These are phyloP conservation scores for Kuschelorhynchus macadamiae DNA, from an alignment of 2,888 invertebrate species.

Conservation along the genomic window DNA sequence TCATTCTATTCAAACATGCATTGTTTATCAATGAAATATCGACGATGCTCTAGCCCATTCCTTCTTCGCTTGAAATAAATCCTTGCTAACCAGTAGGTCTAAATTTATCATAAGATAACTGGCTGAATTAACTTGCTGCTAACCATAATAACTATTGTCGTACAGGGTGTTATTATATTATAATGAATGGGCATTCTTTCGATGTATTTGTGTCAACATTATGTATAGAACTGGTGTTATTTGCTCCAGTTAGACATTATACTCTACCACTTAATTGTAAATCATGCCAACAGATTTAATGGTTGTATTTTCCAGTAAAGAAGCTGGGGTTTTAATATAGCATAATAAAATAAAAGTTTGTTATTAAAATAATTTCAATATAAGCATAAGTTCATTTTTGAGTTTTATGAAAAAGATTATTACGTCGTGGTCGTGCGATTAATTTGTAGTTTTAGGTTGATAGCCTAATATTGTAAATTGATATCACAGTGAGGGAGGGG, in stretches of 20 bases:
- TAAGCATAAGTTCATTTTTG: too few relatives aligned
- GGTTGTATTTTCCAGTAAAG: too few relatives aligned
- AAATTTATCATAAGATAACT: conserved; percentile 25
- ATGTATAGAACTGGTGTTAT: conserved; percentile 2
- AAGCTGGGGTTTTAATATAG: neutral
- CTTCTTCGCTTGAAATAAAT: neutral
- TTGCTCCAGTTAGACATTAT: conserved; percentile 10
- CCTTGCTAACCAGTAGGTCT: conserved; percentile 26
- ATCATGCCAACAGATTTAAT: neutral
- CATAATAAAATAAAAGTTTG: neutral
- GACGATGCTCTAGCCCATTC: conserved; percentile 4
- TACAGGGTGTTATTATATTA: conserved; percentile 27
- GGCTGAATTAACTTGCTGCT: conserved; percentile 17
- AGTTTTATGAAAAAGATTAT: too few relatives aligned
- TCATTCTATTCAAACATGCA: too few relatives aligned
- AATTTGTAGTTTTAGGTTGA: too few relatives aligned
- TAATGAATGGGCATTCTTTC: conserved; percentile 27
- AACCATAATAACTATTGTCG: conserved; percentile 29
- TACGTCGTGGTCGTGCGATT: too few relatives aligned
- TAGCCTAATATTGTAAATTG: too few relatives aligned
- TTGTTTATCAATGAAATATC: neutral
- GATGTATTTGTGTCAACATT: conserved; percentile 28
- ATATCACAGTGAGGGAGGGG: too few relatives aligned
- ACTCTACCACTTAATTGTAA: conserved; percentile 4
- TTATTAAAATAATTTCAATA: too few relatives aligned